Base-by-base conservation (phyloP, 2,113 vertebrate species). In the Xenotilapia flavipinnis region DNA sequence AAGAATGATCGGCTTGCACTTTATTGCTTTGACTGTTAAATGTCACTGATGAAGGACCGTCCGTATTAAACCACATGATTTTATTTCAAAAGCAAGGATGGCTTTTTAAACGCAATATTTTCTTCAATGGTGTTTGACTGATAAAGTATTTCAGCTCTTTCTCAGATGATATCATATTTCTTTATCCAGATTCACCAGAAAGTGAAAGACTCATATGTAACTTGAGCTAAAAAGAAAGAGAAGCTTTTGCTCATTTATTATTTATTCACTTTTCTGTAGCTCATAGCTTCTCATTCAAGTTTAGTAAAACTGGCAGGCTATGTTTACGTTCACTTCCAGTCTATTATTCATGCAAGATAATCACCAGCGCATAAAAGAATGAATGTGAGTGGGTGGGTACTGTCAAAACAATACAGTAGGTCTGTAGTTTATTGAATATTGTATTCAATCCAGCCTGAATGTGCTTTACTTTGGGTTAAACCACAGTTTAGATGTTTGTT, bases 271-370 rank as follows among this genome's bases (percentile, higher is more conserved):
- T 31, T 84, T 49, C 82, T 11, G 5, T 33, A 15, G 10, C 77
- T 70, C 4, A n/a, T 62, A 79, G 88, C 75, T 75, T 51, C 79
- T 85, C 80, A 75, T 91, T 85, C 75, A 83, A 87, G 65, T 92
- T 85, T n/a, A 77, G 89, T 85, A 58, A 88, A 89, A 83, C 79
- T 84, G 87, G 58, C 81, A 83, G 36, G 23, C 26, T 26, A 65
- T 89, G 90, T 90, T 88, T 86, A 86, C 77, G 31, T 79, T 86
- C 88, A 81, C 31, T 31, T 81, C 56, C 79, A 17, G 79, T 85
- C 8, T 88, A 86, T 90, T 89, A 88, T 89, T 88, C 68, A 94
- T 90, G 84, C 23, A 58, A 15, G 38, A 91, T 90, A 82, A 88
- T 85, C 79, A n/a, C 62, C 55, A 42, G 36, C 3, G 58, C 6